phyloP scores from a whole-genome alignment of 2,888 invertebrate species.

The Hypolimnas misippus region DNA sequence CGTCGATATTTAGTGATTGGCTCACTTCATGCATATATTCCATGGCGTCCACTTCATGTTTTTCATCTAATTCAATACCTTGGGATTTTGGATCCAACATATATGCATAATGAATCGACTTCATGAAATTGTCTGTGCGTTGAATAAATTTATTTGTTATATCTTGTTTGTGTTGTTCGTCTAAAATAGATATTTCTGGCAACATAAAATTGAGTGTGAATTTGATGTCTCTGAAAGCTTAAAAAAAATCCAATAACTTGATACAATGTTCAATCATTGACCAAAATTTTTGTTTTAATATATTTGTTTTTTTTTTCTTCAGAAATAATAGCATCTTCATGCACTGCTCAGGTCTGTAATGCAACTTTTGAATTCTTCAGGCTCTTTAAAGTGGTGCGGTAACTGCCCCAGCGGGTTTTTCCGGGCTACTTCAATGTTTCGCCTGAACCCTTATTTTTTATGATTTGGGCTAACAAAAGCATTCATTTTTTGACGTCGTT shows the following conservation, averaged over 20 bases:
- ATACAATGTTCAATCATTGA: constrained; percentile 7
- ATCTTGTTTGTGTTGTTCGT: not conserved
- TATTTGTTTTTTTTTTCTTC: constrained; percentile 7
- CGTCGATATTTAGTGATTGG: constrained; percentile 37
- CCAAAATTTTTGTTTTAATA: constrained; percentile 11
- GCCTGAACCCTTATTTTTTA: constrained; percentile 14
- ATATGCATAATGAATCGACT: constrained; percentile 40
- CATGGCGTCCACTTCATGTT: constrained; percentile 40
- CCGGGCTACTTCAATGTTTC: constrained; percentile 41
- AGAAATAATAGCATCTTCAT: constrained; percentile 13
- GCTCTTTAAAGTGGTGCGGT: constrained; percentile 37
- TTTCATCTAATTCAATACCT: constrained; percentile 41
- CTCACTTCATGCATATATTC: constrained; percentile 43
- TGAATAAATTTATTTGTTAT: not conserved
- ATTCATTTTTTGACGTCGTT: constrained; percentile 17
- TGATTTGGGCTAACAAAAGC: not conserved
- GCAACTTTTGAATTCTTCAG: constrained; percentile 1
- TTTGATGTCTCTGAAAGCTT: constrained; percentile 14
- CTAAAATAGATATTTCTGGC: not conserved
- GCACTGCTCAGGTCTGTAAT: not conserved
- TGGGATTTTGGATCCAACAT: constrained; percentile 42
- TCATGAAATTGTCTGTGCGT: constrained; percentile 30
- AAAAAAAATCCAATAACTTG: constrained; percentile 13
- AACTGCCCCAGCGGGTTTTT: constrained; percentile 42
- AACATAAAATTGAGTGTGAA: constrained; percentile 9